phyloP scores from a whole-genome alignment of 2,888 invertebrate genomes.

The Sisyra terminalis region DNA sequence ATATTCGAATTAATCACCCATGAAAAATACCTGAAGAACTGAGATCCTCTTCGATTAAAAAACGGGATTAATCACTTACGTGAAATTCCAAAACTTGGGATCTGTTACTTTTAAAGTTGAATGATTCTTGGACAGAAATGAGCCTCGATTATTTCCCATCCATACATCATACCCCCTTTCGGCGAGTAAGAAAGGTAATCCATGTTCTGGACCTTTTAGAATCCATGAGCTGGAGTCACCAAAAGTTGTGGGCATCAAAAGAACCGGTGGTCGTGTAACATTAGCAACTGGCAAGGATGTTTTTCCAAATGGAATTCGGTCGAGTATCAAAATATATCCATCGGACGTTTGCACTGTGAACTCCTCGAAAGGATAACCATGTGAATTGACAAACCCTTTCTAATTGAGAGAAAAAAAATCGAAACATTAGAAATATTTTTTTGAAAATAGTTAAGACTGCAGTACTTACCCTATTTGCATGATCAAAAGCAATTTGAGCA shows the following conservation, averaged over 20 bases:
- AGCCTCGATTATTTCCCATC: conserved; percentile 73
- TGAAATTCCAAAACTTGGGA: conserved; percentile 43
- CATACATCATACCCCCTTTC: conserved; percentile 61
- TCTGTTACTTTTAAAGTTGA: conserved; percentile 26
- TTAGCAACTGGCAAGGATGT: neutral
- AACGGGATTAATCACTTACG: conserved; percentile 16
- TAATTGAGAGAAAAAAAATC: no score
- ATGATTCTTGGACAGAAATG: conserved; percentile 43
- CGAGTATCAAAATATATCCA: no score
- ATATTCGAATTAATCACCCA: no score
- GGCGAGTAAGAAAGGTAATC: conserved; percentile 38
- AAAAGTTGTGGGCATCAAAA: conserved; percentile 54
- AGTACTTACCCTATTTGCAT: no score
- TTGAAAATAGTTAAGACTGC: no score
- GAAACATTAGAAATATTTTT: no score
- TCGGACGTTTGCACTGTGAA: no score
- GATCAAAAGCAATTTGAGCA: no score
- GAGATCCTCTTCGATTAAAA: no score
- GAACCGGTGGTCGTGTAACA: conserved; percentile 32
- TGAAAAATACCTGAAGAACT: no score
- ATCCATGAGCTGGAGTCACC: conserved; percentile 60
- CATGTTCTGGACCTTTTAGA: conserved; percentile 47
- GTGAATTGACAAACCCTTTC: no score
- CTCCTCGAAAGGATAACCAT: no score
- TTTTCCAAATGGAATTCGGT: neutral